Evolutionary conservation across 2,888 invertebrate genomes (phyloP).

Genomic region (Pardosa pseudoannulata): DNA sequence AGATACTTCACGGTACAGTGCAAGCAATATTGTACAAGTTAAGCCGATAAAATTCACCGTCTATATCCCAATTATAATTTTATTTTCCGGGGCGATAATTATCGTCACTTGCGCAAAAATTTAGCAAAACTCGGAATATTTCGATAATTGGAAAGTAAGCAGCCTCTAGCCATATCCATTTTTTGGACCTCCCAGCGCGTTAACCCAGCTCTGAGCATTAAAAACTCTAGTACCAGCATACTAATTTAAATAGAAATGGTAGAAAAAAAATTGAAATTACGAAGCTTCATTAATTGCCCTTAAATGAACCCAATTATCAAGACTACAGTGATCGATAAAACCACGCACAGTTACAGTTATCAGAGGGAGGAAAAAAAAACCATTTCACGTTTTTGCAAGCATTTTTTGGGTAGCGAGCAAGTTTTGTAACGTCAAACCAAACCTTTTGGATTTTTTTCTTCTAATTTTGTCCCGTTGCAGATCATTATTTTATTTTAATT

Average conservation of each 20-base stretch:
- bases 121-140: no score
- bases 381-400: neutral
- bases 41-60: no score
- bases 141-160: no score
- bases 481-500: conserved; percentile 63
- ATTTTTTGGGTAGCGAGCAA: neutral
- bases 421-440: neutral
- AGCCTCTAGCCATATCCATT: no score
- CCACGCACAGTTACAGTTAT: neutral
- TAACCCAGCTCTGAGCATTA: no score
- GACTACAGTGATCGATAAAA: conserved; percentile 25
- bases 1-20: no score
- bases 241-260: neutral
- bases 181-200: no score
- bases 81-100: no score
- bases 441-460: neutral
- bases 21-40: no score
- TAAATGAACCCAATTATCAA: conserved; percentile 58
- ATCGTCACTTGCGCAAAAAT: no score
- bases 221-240: neutral
- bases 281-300: conserved; percentile 29
- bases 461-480: conserved; percentile 7
- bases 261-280: conserved; percentile 14
- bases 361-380: neutral
- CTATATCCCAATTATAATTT: no score